Base-by-base conservation (phyloP, 2,888 invertebrate genomes). In the Cephus nigrinus region DNA sequence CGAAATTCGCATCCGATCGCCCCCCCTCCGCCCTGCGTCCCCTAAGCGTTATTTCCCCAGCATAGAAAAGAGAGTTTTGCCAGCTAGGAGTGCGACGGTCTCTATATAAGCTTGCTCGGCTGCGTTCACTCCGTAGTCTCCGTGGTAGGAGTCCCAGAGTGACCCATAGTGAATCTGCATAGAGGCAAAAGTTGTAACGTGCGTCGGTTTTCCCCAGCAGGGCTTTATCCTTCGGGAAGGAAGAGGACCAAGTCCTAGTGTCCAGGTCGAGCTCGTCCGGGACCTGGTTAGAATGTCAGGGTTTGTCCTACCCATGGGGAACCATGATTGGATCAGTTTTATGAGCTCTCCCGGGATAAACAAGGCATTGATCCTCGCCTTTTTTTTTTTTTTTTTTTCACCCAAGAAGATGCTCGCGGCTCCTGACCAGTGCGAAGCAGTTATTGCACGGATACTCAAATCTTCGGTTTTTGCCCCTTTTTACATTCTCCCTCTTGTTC, bases 311-410 rank as follows among this genome's bases (percentile, higher is more conserved):
- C 9, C 71, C 74, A 88, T 87, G 89, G 86, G 89, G 89, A 86
- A 75, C 91, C 90, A 92, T 92, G 93, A 92, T 92, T 92, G 92
- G 92, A 92, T 92, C 92, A 92, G 91, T 92, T 93, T 92, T 92
- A 92, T 90, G 92, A 91, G 91, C 87, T 90, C 92, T 91, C 91
- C 75, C 81, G 92, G 92, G 92, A 92, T 91, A 90, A 91, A 91
- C 91, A 91, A 90, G 89, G 87, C 90, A 90, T 90, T 91, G 89
- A 89, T 90, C 87, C 86, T 78, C 74, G 76, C 68, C 68, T 35
- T 35, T 36, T 74, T 11, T 34, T 34, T 34, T 74, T 35, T 34
- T 36, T 34, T 36, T 74, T 35, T n/a, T 3, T 3, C 30, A 23
- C n/a, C 32, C 34, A 15, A 74, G 33, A 73, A 73, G 76, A 69